These are phyloP conservation scores for Hylaeus volcanicus DNA, from an alignment of 1,140 invertebrate species.

Conservation along the genomic window DNA sequence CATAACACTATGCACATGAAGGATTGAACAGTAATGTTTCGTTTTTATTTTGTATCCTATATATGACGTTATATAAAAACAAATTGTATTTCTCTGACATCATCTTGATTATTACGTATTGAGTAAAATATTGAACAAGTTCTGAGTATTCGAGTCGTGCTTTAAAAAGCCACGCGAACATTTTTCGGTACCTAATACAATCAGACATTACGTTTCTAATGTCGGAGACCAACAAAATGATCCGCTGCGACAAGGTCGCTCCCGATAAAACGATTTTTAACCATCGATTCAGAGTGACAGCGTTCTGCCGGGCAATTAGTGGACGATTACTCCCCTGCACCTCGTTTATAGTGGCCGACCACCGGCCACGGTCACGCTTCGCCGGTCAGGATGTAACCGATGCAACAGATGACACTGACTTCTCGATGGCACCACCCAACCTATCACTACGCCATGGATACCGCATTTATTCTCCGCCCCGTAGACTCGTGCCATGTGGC, in stretches of 20 bases:
- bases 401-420: slow-evolving; percentile 78
- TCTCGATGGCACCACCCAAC: slow-evolving; percentile 63
- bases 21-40: no score
- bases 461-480: slow-evolving; percentile 60
- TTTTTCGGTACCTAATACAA: no score
- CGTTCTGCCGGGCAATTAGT: slow-evolving; percentile 63
- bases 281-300: neutral
- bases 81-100: no score
- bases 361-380: slow-evolving; percentile 68
- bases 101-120: no score
- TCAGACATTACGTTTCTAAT: neutral
- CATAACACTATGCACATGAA: no score
- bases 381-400: slow-evolving; percentile 72
- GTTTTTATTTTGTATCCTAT: no score
- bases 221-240: neutral
- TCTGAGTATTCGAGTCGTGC: no score
- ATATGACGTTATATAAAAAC: no score
- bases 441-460: slow-evolving; percentile 59
- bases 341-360: slow-evolving; percentile 57
- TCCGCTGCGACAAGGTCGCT: neutral
- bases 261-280: slow-evolving; percentile 6
- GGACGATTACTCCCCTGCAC: slow-evolving; percentile 66
- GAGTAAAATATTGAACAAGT: no score
- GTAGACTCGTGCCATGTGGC: slow-evolving; percentile 74
- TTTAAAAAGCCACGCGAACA: no score